Evolutionary conservation across 2,797 vertebrate species (phyloP), one percentile per base, ranked within the genome.

Genomic region (Mormyrops attenuatus): DNA sequence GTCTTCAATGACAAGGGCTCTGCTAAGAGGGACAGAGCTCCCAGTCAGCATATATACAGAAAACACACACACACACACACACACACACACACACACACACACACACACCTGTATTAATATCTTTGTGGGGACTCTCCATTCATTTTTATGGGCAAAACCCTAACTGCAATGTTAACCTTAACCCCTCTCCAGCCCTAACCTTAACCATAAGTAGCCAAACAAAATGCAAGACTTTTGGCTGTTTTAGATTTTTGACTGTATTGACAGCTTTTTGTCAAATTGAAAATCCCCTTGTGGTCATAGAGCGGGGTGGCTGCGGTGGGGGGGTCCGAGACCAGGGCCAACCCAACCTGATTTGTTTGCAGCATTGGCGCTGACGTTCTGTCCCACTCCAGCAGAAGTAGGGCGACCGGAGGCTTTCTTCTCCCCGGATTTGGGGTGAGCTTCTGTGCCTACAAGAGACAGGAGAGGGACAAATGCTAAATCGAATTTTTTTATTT

Each of bases 1-100:
- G 97, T 98, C 91, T 95, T 98, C 52, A 98, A 95, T 90, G 97
- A 92, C 89, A 96, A 93, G 0, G 95, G 93, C 82, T 97, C 96
- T 96, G 92, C 17, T 90, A 66, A 7, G 87, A 17, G 38, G 41
- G 20, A 87, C 26, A 57, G 4, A 26, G 30, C 49, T 52, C 5
- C 6, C 1, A 26, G 22, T 73, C 11, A 73, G 66, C 30, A 13
- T 34, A 34, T 15, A 73, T 34, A 15, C 66, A 73, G 30, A 73
- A 22, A 22, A 55, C 53, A 20, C 41, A 44, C 41, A 44, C 41
- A 41, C 38, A 3, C 38, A 41, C 38, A 41, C 38, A 38, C 38
- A 38, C 38, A 3, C 38, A 38, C 41, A 38, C 38, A 38, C 38
- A 38, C 41, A 3, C 38, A 38, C 38, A 41, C 2, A 13, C 52